Conservation (phyloP, 2,113 vertebrate genomes). For the Pimephales promelas region DNA sequence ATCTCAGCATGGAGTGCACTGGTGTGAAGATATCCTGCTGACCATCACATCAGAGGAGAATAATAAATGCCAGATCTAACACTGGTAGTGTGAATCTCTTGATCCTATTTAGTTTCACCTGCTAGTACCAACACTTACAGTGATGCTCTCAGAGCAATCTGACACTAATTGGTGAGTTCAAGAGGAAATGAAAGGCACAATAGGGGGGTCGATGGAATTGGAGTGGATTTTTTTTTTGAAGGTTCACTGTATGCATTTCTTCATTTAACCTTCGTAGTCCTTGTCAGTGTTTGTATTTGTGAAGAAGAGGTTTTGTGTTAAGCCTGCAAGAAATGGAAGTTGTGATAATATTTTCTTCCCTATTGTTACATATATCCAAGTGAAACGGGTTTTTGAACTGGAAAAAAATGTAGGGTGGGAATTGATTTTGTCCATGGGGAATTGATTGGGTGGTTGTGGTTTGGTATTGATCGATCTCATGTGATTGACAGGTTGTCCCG, state of each 20-base stretch:
- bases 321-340: neutral
- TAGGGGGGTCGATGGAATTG: too few relatives aligned
- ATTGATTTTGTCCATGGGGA: too few relatives aligned
- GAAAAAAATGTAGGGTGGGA: too few relatives aligned
- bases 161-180: slow-evolving; percentile 15
- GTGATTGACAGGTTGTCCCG: too few relatives aligned
- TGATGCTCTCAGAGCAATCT: slow-evolving; percentile 9
- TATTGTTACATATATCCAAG: too few relatives aligned
- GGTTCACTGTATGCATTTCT: too few relatives aligned
- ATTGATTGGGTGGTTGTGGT: too few relatives aligned
- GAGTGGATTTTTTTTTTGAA: neutral
- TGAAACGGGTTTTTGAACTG: too few relatives aligned
- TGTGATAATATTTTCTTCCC: too few relatives aligned
- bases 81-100: slow-evolving; percentile 12
- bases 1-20: neutral
- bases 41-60: slow-evolving; percentile 12
- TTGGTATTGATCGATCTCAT: too few relatives aligned
- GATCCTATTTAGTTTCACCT: slow-evolving; percentile 22
- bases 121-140: neutral
- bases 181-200: neutral
- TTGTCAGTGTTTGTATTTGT: neutral
- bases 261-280: neutral
- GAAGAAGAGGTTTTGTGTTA: neutral
- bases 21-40: slow-evolving; percentile 29
- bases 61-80: slow-evolving; percentile 19